These are phyloP conservation scores for Andrena flavipes DNA, from an alignment of 2,888 invertebrate species.

Conservation along the genomic window DNA sequence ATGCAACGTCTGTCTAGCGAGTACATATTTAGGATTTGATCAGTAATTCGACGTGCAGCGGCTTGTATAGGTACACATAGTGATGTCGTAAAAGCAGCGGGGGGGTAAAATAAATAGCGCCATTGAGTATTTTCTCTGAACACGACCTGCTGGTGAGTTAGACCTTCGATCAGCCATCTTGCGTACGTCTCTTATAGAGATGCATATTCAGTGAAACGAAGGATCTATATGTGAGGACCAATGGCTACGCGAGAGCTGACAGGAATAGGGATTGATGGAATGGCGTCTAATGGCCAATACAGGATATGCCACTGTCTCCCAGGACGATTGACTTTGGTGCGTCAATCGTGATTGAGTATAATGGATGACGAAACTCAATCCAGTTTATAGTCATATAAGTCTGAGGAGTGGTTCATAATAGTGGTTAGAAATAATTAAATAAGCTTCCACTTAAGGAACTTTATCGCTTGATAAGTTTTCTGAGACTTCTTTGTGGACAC, in stretches of 20 bases:
- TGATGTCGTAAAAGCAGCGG: no score
- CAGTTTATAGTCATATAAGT: background rate
- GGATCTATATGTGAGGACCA: background rate
- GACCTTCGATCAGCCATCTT: background rate
- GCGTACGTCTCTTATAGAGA: background rate
- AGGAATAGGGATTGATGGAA: constrained; percentile 4
- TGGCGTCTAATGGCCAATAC: background rate
- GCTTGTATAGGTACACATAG: no score
- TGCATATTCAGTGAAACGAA: background rate
- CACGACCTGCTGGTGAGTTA: no score
- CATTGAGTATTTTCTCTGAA: no score
- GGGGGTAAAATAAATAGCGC: no score
- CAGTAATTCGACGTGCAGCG: no score
- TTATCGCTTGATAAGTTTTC: background rate
- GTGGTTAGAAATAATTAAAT: background rate
- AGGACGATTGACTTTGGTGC: background rate
- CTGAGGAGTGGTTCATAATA: background rate
- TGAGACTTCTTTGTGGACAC: no score
- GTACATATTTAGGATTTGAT: no score
- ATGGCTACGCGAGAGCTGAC: background rate
- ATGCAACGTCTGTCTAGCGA: background rate
- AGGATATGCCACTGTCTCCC: background rate
- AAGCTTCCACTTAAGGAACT: background rate
- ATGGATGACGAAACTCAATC: background rate
- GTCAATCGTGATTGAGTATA: background rate